phyloP scores from a whole-genome alignment of 2,113 vertebrate genomes.

The Electrona antarctica region DNA sequence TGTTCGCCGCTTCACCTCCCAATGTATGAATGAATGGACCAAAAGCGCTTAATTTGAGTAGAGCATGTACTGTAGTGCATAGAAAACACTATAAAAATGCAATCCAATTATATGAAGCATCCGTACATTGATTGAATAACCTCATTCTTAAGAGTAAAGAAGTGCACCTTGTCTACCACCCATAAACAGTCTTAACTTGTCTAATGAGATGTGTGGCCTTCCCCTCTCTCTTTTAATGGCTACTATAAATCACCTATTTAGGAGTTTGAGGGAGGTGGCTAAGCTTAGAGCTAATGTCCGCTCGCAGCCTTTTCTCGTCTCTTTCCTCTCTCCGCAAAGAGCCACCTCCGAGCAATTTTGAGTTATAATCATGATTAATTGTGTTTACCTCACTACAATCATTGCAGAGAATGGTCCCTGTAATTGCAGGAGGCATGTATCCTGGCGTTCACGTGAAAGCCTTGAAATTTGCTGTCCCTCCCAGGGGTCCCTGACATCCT shows the following conservation, averaged over 20 bases:
- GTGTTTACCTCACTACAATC: constrained; percentile 66
- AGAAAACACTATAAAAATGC: too few species aligned
- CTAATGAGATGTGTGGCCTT: constrained; percentile 62
- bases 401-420: constrained; percentile 45
- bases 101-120: too few species aligned
- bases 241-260: constrained; percentile 70
- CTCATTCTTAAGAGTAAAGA: constrained; percentile 8
- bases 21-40: too few species aligned
- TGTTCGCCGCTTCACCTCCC: too few species aligned
- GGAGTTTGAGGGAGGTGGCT: constrained; percentile 17
- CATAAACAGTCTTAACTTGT: constrained; percentile 53
- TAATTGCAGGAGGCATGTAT: constrained; percentile 56
- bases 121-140: constrained; percentile 44
- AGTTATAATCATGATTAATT: constrained; percentile 73
- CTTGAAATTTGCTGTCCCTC: constrained; percentile 16
- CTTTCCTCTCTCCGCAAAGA: constrained; percentile 16
- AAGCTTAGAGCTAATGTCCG: constrained; percentile 27
- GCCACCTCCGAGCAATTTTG: constrained; percentile 45
- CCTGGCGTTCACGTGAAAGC: constrained; percentile 19
- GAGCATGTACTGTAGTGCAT: too few species aligned
- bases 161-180: constrained; percentile 21
- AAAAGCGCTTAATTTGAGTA: too few species aligned
- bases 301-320: constrained; percentile 38
- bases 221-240: constrained; percentile 63
- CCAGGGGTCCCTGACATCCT: constrained; percentile 20